A percentile compares a stretch with the other conserved stretches of the same genome.
These are phyloP conservation scores for Mustela nigripes DNA, from an alignment of 2,113 vertebrate genomes.

Conservation along the genomic window DNA sequence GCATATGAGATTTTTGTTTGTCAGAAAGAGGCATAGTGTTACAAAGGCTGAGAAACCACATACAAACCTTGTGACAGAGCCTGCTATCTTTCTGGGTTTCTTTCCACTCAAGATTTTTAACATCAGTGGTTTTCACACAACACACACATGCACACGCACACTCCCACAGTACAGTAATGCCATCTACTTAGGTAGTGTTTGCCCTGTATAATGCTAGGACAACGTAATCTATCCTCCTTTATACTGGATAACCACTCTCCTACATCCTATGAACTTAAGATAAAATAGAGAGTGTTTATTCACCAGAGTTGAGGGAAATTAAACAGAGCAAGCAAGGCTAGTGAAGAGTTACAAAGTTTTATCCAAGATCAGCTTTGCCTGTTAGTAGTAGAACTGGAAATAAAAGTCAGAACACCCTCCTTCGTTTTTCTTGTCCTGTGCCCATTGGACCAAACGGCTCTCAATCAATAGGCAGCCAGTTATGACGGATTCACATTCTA, in stretches of 20 bases:
- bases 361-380: constrained; percentile 75
- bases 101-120: background rate
- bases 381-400: constrained; percentile 69
- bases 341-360: constrained; percentile 75
- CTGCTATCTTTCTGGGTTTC: background rate
- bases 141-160: background rate
- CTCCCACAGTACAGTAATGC: background rate
- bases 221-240: background rate
- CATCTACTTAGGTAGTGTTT: background rate
- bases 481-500: constrained; percentile 86
- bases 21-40: background rate
- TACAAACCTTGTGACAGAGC: background rate
- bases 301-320: background rate
- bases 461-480: constrained; percentile 86
- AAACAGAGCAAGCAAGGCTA: constrained; percentile 11
- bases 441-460: constrained; percentile 82
- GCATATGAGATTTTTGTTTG: background rate
- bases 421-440: constrained; percentile 69
- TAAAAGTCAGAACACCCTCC: constrained; percentile 57
- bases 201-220: background rate
- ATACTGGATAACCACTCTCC: background rate
- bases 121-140: background rate
- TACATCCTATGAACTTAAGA: background rate
- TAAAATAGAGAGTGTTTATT: constrained; percentile 41
- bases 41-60: background rate